These are phyloP conservation scores for Acrocyrtus sp. DNA, from an alignment of 2,888 invertebrate genomes.

Conservation along the genomic window DNA sequence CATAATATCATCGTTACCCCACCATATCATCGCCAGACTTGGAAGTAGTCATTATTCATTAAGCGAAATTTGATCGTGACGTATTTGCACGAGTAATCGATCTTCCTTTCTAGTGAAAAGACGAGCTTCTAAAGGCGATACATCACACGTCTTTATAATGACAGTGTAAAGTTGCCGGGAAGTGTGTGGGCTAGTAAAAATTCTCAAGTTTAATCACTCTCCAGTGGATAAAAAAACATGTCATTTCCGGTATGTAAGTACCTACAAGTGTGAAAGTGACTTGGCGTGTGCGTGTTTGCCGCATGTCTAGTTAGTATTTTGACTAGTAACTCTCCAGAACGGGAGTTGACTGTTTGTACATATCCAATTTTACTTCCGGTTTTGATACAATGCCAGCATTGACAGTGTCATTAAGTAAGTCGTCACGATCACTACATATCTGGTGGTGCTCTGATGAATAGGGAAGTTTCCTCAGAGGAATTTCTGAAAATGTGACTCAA, in stretches of 20 bases:
- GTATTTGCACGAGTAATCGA: neutral
- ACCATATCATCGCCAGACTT: neutral
- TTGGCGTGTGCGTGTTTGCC: neutral
- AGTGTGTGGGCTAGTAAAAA: neutral
- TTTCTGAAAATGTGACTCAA: neutral
- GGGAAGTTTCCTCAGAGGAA: neutral
- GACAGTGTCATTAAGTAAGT: neutral
- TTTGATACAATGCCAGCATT: neutral
- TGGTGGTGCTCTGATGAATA: no score
- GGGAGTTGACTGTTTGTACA: neutral
- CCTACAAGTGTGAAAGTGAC: neutral
- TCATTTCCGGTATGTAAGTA: neutral
- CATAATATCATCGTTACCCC: no score
- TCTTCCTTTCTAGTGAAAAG: neutral
- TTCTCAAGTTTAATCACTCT: neutral
- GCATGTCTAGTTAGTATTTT: neutral
- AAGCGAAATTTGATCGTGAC: neutral
- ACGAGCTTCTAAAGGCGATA: no score
- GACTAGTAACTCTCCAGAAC: no score
- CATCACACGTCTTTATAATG: no score
- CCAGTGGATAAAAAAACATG: neutral
- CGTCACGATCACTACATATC: neutral
- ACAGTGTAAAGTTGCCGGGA: neutral
- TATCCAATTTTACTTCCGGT: neutral
- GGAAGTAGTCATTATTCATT: neutral